Base-by-base conservation (phyloP, 1,140 invertebrate species). In the Epicauta chinensis region DNA sequence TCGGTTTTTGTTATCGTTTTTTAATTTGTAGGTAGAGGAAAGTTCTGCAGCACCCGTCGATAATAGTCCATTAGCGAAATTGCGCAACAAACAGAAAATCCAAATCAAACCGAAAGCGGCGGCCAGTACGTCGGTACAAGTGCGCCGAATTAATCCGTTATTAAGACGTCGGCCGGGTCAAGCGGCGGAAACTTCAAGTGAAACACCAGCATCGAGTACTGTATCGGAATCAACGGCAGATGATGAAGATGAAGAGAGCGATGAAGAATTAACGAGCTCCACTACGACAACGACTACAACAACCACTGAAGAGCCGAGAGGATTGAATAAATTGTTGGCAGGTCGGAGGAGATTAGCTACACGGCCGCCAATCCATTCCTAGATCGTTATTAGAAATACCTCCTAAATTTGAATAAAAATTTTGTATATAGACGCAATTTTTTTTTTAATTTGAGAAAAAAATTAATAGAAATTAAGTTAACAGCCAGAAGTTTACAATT, bases 321-420 rank as follows among this genome's bases (percentile, higher is more conserved):
- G 80, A 15, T 60, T 82, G 7, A 76, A 75, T 35, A 73, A 75
- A 47, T 66, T 83, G 6, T 54, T 83, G 4, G 77, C 78, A 0
- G 76, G 79, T 29, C 73, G 81, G 59, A 76, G 80, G 53, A 75
- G 80, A 64, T 66, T 80, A 64, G 64, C 73, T 13, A 63, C 74
- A 16, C 69, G 79, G 69, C 75, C 75, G 53, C 79, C 79, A 2
- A 80, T 79, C 30, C 51, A 53, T 40, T 45, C 56, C 49, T 23
- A 34, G 32, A 34, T n/a, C 3, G 12, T 34, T 34, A 7, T 34
- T 34, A 34, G 32, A 23, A 23, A 23, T 23, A 23, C 23, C 23
- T 23, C 23, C 7, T 23, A 7, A 23, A 23, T 5, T 23, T 23
- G 4, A 23, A 5, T 23, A 7, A 23, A 23, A 23, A 23, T 23